A percentile compares a stretch with the other conserved stretches of the same genome.
Evolutionary conservation across 1,140 invertebrate genomes (phyloP).

Genomic region (Zaprionus africanus): DNA sequence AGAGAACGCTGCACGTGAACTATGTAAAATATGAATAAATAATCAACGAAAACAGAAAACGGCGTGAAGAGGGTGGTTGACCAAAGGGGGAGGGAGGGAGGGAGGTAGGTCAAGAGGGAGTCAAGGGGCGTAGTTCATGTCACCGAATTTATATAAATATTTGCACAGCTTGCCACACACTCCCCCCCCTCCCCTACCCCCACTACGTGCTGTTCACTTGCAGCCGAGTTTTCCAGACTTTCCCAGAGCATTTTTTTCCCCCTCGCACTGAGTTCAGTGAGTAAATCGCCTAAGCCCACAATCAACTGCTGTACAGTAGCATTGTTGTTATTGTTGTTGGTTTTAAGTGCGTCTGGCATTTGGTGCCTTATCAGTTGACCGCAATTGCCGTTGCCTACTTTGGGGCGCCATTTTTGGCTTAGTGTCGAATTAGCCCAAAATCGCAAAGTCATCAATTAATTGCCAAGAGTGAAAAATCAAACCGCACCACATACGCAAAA

Average conservation of each 20-base stretch:
- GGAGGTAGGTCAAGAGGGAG: background rate
- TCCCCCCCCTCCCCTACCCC: too few relatives aligned
- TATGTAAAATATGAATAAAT: conserved; percentile 44
- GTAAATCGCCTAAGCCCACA: background rate
- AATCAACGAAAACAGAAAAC: conserved; percentile 26
- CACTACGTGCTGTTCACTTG: background rate
- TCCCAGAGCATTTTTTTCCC: too few relatives aligned
- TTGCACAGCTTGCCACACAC: conserved; percentile 1
- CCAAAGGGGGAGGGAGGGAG: background rate
- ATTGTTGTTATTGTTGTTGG: background rate
- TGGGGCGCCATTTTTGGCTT: conserved; percentile 9
- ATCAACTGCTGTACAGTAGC: too few relatives aligned
- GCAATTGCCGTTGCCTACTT: conserved; percentile 22
- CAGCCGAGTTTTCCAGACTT: background rate
- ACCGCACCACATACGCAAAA: background rate
- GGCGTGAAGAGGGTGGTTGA: too few relatives aligned
- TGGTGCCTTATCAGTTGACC: background rate
- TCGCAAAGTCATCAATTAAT: conserved; percentile 62
- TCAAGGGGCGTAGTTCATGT: background rate
- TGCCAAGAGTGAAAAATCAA: conserved; percentile 55
- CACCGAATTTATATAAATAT: conserved; percentile 28
- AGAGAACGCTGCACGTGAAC: conserved; percentile 5
- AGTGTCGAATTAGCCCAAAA: background rate
- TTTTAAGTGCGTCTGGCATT: background rate
- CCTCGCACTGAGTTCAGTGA: too few relatives aligned